These are phyloP conservation scores for Tetragonula carbonaria DNA, from an alignment of 2,888 invertebrate species.

Conservation along the genomic window DNA sequence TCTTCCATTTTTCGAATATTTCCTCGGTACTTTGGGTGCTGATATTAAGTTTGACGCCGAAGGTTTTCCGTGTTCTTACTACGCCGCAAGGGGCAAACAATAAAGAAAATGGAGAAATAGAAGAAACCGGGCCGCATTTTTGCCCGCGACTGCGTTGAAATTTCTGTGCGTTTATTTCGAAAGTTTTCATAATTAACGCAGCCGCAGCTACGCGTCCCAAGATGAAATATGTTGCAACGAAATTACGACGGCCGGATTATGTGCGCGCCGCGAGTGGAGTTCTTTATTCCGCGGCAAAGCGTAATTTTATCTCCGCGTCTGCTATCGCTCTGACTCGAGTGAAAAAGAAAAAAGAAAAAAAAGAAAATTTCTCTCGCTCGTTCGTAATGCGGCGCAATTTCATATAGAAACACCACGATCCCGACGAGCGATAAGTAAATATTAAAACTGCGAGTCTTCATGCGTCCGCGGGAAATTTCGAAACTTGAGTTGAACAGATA, in stretches of 20 bases:
- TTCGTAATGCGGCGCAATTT: not conserved
- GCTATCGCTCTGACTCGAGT: not conserved
- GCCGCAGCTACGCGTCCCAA: not conserved
- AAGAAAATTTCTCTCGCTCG: not conserved
- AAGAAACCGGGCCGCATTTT: not conserved
- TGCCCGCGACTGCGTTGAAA: not conserved
- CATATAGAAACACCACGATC: no score
- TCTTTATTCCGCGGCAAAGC: not conserved
- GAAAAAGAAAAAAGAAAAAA: no score
- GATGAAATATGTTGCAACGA: constrained; percentile 10
- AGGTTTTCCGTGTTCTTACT: not conserved
- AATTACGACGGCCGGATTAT: not conserved
- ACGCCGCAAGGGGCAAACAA: not conserved
- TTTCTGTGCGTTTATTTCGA: not conserved
- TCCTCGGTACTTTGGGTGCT: no score
- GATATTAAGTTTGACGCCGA: not conserved
- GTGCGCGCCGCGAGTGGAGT: not conserved
- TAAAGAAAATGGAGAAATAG: not conserved
- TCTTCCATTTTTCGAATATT: no score
- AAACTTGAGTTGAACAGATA: no score
- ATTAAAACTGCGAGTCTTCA: not conserved
- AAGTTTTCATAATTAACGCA: constrained; percentile 29
- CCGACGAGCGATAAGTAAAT: not conserved
- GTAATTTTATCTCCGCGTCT: not conserved
- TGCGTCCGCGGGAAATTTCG: no score